Conservation (phyloP, 2,888 invertebrate species). For the Muschampia plurimacula region DNA sequence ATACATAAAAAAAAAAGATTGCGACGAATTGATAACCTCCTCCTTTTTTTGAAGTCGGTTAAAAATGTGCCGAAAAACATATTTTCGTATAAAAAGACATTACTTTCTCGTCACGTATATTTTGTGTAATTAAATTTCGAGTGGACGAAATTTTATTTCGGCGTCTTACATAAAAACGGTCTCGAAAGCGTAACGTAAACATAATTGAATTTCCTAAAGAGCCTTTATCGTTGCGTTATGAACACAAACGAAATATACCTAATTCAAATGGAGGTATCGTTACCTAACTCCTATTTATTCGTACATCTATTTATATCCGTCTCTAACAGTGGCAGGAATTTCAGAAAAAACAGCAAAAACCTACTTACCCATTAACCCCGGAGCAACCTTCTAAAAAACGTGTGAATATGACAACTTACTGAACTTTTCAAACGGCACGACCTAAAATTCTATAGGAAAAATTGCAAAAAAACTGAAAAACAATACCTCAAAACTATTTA, state of each 20-base stretch:
- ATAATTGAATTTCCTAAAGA: conserved; percentile 21
- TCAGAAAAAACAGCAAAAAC: background rate
- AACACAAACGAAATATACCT: conserved; percentile 7
- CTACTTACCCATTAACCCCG: conserved; percentile 10
- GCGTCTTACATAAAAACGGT: conserved; percentile 13
- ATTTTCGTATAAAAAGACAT: conserved; percentile 6
- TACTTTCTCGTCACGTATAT: background rate
- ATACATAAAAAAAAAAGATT: too few species aligned
- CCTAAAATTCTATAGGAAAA: background rate
- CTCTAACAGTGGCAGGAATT: background rate
- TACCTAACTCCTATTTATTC: background rate
- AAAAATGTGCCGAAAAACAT: background rate
- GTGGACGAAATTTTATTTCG: conserved; percentile 12
- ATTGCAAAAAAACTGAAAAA: background rate
- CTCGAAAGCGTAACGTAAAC: conserved; percentile 21
- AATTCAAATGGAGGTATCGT: background rate
- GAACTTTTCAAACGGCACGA: background rate
- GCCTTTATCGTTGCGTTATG: background rate
- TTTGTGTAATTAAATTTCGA: conserved; percentile 10
- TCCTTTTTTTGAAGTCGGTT: too few species aligned
- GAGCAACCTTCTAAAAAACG: background rate
- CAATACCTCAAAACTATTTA: background rate
- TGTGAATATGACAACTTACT: background rate
- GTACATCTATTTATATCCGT: background rate
- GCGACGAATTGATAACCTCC: too few species aligned